Base-by-base conservation (phyloP, 2,113 vertebrate genomes). In the Leiothrix lutea region DNA sequence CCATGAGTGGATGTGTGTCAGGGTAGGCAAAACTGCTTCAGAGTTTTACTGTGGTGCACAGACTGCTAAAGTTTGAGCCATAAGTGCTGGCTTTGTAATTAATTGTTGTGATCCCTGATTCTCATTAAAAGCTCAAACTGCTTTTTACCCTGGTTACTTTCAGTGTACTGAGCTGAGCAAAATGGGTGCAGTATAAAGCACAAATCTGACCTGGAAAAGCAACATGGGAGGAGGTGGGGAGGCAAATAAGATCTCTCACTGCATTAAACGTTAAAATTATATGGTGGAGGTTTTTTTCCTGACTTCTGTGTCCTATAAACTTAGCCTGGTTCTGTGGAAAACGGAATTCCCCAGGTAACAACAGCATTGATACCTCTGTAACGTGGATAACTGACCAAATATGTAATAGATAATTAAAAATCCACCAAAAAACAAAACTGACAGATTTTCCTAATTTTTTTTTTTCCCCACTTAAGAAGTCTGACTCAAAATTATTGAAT, bases 81-180 rank as follows among this genome's bases (percentile, higher is more conserved):
- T 9, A 8, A 54, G 21, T 28, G 23, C 26, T 58, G 84, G 66
- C 84, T 79, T 70, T 9, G 3, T 42, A 25, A 73, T 83, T 48
- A n/a, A 54, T 44, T 57, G n/a, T 36, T 78, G 81, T 62, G 66
- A 80, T 21, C 36, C 28, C 62, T 31, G 60, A 86, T 73, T 77
- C 38, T 77, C 29, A 18, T 10, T 80, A n/a, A 78, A 77, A 56
- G 40, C 57, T 92, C 56, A 65, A 94, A 36, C 29, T 70, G 40
- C 29, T 70, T 91, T 92, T 94, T 77, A 33, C 31, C 44, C 71
- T 36, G 80, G n/a, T 31, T 79, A 5, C 28, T 61, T 66, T 35
- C 38, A 70, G 69, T 86, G 67, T 35, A 23, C 60, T 60, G 57
- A 92, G 83, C 89, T 94, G 95, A 94, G 91, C 71, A 90, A 71